phyloP scores from a whole-genome alignment of 2,113 vertebrate genomes.

The Rissa tridactyla region DNA sequence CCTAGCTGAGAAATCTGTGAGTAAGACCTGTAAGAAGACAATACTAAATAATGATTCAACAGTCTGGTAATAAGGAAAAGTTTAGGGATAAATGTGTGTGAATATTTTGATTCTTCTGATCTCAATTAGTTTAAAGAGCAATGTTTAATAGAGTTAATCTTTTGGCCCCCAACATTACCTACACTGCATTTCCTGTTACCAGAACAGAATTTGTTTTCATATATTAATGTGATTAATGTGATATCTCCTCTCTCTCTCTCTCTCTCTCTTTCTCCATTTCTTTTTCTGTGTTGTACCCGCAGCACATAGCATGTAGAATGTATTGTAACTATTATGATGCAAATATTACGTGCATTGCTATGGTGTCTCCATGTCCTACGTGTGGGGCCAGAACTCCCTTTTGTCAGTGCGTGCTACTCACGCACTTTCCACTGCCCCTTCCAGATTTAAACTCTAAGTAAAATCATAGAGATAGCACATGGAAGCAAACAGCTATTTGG shows the following conservation, averaged over 20 bases:
- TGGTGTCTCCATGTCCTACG: accelerated
- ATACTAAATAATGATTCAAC: not conserved
- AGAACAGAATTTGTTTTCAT: not conserved
- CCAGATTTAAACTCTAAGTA: not conserved
- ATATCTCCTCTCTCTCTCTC: not conserved
- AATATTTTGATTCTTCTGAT: not conserved
- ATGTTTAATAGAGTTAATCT: not conserved
- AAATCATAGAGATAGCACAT: not conserved
- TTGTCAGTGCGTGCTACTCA: not conserved
- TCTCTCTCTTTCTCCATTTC: not conserved
- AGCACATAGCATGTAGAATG: not conserved
- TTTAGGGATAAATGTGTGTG: not conserved
- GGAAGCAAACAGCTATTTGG: not conserved
- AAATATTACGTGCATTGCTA: not conserved
- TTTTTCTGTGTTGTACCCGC: not conserved
- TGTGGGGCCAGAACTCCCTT: not conserved
- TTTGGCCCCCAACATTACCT: not conserved
- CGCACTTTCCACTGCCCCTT: not conserved
- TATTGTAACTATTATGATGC: not conserved
- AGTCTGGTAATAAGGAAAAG: not conserved
- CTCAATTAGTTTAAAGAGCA: not conserved
- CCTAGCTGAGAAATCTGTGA: not conserved
- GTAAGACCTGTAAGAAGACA: not conserved
- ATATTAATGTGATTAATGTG: not conserved
- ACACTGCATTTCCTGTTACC: not conserved